These are phyloP conservation scores for Pristionchus japonicus DNA, from an alignment of 2,888 invertebrate genomes.

Conservation along the genomic window DNA sequence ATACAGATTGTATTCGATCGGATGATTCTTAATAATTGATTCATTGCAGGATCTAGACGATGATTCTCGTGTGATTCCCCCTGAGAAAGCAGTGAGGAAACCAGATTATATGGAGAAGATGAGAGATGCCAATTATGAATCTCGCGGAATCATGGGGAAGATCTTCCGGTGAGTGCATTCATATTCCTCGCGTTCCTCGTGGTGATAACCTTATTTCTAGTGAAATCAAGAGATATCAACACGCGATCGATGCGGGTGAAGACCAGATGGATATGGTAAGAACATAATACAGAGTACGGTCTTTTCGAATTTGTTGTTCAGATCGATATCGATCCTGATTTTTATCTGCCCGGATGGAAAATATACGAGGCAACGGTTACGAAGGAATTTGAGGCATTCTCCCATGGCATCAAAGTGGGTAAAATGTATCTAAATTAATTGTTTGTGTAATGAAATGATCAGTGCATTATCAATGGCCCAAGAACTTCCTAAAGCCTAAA, in stretches of 20 bases:
- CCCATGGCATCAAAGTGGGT: not conserved
- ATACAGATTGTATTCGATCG: too few species aligned
- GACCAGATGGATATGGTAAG: not conserved
- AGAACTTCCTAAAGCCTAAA: too few species aligned
- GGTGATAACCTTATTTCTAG: too few species aligned
- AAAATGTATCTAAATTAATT: too few species aligned
- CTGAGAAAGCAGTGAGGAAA: not conserved
- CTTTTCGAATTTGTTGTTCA: not conserved
- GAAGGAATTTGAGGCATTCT: not conserved
- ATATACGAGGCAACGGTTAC: not conserved
- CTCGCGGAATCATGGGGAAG: not conserved
- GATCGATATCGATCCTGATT: not conserved
- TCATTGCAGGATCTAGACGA: not conserved
- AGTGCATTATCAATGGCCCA: too few species aligned
- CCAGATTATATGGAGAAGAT: slow-evolving; percentile 34
- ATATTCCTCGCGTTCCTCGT: too few species aligned
- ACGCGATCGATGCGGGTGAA: not conserved
- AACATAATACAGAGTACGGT: too few species aligned
- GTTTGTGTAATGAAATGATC: too few species aligned
- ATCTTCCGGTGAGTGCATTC: slow-evolving; percentile 30
- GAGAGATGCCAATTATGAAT: not conserved
- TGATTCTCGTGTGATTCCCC: not conserved
- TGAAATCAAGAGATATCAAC: slow-evolving; percentile 3
- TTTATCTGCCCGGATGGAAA: not conserved
- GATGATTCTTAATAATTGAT: too few species aligned